These are phyloP conservation scores for Sitta europaea DNA, from an alignment of 2,113 vertebrate genomes.

Conservation along the genomic window DNA sequence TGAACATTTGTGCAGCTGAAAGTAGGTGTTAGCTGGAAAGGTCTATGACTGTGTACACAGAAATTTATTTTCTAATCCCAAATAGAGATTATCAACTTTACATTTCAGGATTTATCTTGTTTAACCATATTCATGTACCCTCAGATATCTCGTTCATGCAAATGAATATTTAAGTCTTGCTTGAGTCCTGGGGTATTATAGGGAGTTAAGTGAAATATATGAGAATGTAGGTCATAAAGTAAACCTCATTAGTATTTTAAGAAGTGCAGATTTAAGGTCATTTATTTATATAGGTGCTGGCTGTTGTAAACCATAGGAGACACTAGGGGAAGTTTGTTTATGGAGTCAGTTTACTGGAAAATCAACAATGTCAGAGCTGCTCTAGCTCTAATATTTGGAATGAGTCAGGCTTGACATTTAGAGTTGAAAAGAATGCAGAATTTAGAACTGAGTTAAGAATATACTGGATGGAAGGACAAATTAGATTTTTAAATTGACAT, in stretches of 20 bases:
- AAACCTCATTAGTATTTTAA: neutral
- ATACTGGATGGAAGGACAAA: neutral
- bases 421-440: neutral
- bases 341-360: neutral
- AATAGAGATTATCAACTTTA: neutral
- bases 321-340: neutral
- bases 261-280: neutral
- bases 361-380: neutral
- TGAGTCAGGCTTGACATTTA: slow-evolving; percentile 38
- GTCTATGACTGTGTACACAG: neutral
- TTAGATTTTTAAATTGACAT: slow-evolving; percentile 8
- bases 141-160: neutral
- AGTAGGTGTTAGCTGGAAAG: neutral
- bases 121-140: neutral
- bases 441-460: slow-evolving; percentile 32
- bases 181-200: neutral
- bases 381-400: neutral
- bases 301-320: neutral
- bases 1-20: neutral
- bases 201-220: accelerated
- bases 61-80: neutral
- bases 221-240: neutral
- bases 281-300: neutral
- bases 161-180: neutral
- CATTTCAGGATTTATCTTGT: neutral